Base-by-base conservation (phyloP, 1,140 invertebrate genomes). In the Nasonia giraulti region DNA sequence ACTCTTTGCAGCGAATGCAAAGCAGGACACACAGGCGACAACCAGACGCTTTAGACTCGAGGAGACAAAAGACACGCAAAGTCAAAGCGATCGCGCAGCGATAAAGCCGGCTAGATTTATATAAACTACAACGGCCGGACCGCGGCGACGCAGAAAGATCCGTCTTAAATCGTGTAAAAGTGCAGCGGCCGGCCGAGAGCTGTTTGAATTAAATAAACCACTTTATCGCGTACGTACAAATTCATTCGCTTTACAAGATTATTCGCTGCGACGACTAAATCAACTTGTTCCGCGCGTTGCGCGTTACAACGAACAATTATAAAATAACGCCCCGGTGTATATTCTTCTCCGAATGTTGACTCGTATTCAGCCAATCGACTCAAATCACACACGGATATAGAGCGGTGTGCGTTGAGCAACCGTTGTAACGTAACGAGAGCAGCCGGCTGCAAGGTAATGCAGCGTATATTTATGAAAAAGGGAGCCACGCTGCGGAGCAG, bases 1-100 rank as follows among this genome's bases (percentile, higher is more conserved):
- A 50, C 7, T 78, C 75, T 75, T 83, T 78, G 17, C 62, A 50
- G 75, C 27, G 47, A 84, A 84, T 80, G 78, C 83, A 84, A 84
- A 84, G 83, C 84, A 81, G 62, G 55, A 23, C 71, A 69, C 33
- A n/a, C 11, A 50, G 62, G 84, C 71, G 84, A 76, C 71, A 80
- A 84, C 76, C 31, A 55, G 77, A 71, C 69, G 77, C 44, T 74
- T 75, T 47, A 74, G 73, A 68, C 80, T n/a, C 71, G 20, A 11
- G 82, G 84, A 85, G 84, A 85, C 84, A 85, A 85, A 85, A 85
- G 84, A 81, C 79, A 81, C 74, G 78, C 78, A 69, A 37, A 76
- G 71, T 37, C 77, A 75, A 78, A 78, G 79, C 66, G 80, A 81
- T 82, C 74, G 74, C 73, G 84, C 40, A 27, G n/a, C 31, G 84